phyloP scores from a whole-genome alignment of 2,888 invertebrate species.

The Dynastes maya region DNA sequence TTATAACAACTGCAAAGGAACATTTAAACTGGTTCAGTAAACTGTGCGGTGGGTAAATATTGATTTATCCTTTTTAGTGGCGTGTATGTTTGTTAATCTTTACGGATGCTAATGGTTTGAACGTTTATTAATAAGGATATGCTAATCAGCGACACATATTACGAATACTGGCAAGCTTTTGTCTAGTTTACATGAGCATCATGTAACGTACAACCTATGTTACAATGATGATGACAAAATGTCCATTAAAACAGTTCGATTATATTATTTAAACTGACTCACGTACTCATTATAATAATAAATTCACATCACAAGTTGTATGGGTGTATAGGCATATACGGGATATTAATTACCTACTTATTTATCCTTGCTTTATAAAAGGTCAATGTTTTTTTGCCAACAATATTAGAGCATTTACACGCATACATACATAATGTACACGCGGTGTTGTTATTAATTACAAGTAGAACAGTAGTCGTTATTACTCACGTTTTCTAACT shows the following conservation, averaged over 20 bases:
- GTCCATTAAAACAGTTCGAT: conserved; percentile 1
- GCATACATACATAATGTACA: neutral
- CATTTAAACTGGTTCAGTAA: conserved; percentile 10
- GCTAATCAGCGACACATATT: no score
- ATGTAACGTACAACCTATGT: no score
- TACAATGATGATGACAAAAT: neutral
- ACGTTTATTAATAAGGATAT: no score
- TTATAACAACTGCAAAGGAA: conserved; percentile 5
- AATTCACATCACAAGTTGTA: conserved; percentile 14
- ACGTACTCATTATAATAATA: conserved; percentile 21
- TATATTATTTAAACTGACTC: neutral
- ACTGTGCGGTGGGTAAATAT: conserved; percentile 17
- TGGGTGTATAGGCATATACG: neutral
- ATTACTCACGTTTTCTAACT: neutral
- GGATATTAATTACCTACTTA: conserved; percentile 14
- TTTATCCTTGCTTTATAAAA: conserved; percentile 11
- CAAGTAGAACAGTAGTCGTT: neutral
- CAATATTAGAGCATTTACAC: no score
- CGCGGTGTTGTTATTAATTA: neutral
- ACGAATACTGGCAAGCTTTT: no score
- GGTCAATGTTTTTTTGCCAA: conserved; percentile 14
- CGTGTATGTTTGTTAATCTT: neutral
- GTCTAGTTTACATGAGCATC: no score
- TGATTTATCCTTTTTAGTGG: neutral
- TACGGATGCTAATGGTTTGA: neutral